phyloP scores from a whole-genome alignment of 2,888 invertebrate species.

The Acheta domesticus region DNA sequence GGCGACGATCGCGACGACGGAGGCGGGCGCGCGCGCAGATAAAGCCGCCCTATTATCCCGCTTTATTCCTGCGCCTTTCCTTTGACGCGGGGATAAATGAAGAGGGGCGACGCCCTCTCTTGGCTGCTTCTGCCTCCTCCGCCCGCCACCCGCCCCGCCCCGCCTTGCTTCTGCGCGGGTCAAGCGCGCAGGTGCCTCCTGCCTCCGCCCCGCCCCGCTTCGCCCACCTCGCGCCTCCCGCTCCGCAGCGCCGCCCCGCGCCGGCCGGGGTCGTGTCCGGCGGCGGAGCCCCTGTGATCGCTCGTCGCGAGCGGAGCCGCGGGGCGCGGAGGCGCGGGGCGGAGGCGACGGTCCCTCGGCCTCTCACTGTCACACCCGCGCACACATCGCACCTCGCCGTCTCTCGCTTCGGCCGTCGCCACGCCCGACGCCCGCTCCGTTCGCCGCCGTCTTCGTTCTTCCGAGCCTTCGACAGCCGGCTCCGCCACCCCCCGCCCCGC shows the following conservation, averaged over 20 bases:
- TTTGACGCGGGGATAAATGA: slow-evolving; percentile 36
- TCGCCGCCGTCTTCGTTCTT: slow-evolving; percentile 29
- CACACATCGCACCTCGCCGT: slow-evolving; percentile 1
- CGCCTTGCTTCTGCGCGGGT: slow-evolving; percentile 25
- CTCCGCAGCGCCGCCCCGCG: background rate
- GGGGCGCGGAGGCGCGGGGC: too few relatives aligned
- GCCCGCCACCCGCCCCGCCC: background rate
- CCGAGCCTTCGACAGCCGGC: background rate
- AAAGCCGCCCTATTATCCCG: slow-evolving; percentile 37
- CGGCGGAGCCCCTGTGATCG: too few relatives aligned
- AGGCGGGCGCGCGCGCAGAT: slow-evolving; percentile 30
- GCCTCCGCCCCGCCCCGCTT: background rate
- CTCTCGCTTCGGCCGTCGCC: slow-evolving; percentile 27
- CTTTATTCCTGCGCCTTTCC: slow-evolving; percentile 32
- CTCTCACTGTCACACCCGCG: too few relatives aligned
- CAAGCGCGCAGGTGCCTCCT: slow-evolving; percentile 25
- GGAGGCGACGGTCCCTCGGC: too few relatives aligned
- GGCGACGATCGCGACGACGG: slow-evolving; percentile 6
- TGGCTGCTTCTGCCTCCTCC: slow-evolving; percentile 27
- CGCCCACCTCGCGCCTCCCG: background rate
- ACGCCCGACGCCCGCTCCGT: background rate
- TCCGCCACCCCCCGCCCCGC: background rate
- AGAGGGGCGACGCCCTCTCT: slow-evolving; percentile 25
- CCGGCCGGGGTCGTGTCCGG: background rate
- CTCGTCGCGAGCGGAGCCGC: too few relatives aligned